phyloP scores from a whole-genome alignment of 2,113 vertebrate genomes.

The Gallinago paraguaiae region DNA sequence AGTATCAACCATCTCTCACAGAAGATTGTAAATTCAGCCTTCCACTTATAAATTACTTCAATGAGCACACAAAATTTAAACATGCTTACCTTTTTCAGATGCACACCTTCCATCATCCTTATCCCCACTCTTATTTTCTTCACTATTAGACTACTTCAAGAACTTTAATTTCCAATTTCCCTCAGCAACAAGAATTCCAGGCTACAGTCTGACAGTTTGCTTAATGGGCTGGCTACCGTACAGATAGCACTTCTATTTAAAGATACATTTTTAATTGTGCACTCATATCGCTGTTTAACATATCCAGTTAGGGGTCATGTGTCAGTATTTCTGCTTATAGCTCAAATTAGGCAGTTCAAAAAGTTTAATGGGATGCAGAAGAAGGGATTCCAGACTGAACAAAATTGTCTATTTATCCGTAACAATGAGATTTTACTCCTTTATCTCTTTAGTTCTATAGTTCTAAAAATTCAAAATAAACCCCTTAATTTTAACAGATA shows the following conservation, averaged over 20 bases:
- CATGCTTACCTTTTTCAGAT: not conserved
- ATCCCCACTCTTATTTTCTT: not conserved
- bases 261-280: not conserved
- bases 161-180: not conserved
- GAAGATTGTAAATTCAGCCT: not conserved
- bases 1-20: not conserved
- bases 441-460: not conserved
- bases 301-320: not conserved
- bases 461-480: not conserved
- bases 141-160: not conserved
- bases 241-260: slow-evolving; percentile 8
- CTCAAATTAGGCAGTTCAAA: not conserved
- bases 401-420: not conserved
- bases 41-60: not conserved
- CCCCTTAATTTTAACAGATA: not conserved
- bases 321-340: not conserved
- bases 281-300: not conserved
- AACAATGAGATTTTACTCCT: not conserved
- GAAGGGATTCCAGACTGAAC: not conserved
- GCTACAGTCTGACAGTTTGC: not conserved
- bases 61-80: not conserved
- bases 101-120: not conserved
- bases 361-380: not conserved
- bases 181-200: not conserved
- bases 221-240: not conserved